Evolutionary conservation across 2,797 vertebrate genomes (phyloP).

Genomic region (Antennarius maculatus): DNA sequence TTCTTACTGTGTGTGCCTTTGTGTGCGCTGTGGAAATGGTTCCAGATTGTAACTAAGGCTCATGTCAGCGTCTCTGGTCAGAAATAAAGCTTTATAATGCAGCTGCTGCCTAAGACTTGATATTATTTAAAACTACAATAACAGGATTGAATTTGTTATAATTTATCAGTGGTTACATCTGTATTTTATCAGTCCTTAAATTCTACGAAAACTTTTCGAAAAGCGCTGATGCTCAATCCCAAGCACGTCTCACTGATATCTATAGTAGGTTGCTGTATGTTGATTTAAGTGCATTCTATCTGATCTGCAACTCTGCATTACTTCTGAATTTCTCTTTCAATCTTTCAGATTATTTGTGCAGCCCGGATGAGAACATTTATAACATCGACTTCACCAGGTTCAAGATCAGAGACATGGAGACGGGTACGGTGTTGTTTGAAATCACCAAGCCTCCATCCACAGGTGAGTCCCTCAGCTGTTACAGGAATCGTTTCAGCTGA

Average conservation of each 20-base stretch:
- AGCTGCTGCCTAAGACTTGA: no score
- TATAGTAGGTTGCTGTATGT: no score
- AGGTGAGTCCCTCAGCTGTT: slow-evolving; percentile 52
- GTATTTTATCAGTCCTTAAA: no score
- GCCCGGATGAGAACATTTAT: slow-evolving; percentile 92
- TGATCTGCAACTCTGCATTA: background rate
- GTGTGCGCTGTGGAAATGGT: slow-evolving; percentile 6
- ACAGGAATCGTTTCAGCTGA: background rate
- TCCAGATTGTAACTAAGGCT: no score
- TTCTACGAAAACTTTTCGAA: background rate
- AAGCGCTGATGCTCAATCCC: background rate
- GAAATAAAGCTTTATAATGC: no score
- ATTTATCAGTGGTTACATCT: no score
- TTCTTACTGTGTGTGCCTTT: slow-evolving; percentile 30
- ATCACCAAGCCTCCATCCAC: slow-evolving; percentile 91
- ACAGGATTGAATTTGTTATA: no score
- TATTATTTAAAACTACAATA: no score
- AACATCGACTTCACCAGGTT: slow-evolving; percentile 98
- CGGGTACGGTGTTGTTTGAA: slow-evolving; percentile 94
- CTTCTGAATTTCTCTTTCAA: background rate
- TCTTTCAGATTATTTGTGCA: slow-evolving; percentile 92
- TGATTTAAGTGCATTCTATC: background rate
- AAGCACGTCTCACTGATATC: background rate
- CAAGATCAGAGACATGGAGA: slow-evolving; percentile 98
- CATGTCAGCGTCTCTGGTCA: no score